These are phyloP conservation scores for Platalea minor DNA, from an alignment of 2,797 vertebrate species.

Conservation along the genomic window DNA sequence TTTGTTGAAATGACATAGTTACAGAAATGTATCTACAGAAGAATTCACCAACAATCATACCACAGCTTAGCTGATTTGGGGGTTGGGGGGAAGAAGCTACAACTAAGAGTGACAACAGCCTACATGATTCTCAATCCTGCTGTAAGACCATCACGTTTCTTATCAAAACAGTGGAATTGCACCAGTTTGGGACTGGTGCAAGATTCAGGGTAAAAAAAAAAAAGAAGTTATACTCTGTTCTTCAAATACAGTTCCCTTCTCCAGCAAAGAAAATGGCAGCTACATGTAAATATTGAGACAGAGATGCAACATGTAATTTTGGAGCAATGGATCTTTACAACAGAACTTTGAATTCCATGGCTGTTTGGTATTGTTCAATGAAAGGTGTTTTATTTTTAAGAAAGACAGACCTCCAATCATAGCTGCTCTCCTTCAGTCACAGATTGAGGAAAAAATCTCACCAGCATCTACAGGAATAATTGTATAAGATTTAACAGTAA, in stretches of 20 bases:
- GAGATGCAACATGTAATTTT: neutral
- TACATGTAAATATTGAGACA: neutral
- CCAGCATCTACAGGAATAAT: neutral
- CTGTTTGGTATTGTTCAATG: neutral
- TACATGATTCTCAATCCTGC: neutral
- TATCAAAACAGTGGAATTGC: neutral
- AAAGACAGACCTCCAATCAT: neutral
- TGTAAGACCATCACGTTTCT: neutral
- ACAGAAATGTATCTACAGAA: neutral
- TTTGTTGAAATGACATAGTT: neutral
- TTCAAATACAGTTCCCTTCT: neutral
- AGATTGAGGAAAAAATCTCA: neutral
- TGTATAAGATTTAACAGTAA: neutral
- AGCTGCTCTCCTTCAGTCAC: neutral
- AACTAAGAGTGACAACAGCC: neutral
- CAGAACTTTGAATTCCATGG: neutral
- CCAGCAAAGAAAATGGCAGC: neutral
- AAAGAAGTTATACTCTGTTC: neutral
- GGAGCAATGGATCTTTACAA: neutral
- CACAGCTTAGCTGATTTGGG: neutral
- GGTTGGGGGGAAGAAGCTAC: neutral
- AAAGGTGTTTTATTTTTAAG: neutral
- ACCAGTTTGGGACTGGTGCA: neutral
- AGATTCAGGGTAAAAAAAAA: neutral
- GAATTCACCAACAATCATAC: neutral